phyloP scores from a whole-genome alignment of 2,888 invertebrate species.

The Ochlodes sylvanus region DNA sequence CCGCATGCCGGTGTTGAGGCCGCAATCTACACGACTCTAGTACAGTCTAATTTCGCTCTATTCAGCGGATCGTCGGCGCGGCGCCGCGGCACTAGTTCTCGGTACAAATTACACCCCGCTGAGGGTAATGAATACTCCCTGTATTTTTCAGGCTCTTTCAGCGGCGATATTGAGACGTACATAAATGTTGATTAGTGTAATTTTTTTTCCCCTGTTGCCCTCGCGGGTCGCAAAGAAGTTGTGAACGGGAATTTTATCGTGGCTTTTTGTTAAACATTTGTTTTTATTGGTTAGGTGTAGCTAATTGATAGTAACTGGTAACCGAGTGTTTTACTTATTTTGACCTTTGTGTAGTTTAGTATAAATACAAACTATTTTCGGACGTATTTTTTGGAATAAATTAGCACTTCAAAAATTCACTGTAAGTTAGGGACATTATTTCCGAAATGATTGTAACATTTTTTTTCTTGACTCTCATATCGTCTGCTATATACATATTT shows the following conservation, averaged over 20 bases:
- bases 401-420: too few species aligned
- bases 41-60: constrained; percentile 46
- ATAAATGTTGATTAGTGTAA: constrained; percentile 43
- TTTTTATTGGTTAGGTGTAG: too few species aligned
- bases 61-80: constrained; percentile 39
- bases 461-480: too few species aligned
- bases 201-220: constrained; percentile 31
- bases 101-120: constrained; percentile 44
- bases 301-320: too few species aligned
- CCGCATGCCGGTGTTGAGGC: not conserved
- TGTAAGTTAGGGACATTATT: too few species aligned
- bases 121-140: constrained; percentile 38
- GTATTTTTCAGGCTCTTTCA: constrained; percentile 43
- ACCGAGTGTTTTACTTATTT: too few species aligned
- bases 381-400: too few species aligned
- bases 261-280: not conserved
- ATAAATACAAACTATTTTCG: too few species aligned
- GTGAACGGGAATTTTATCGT: constrained; percentile 1
- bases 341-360: too few species aligned
- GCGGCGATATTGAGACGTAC: constrained; percentile 34
- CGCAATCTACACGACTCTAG: constrained; percentile 39
- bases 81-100: constrained; percentile 27
- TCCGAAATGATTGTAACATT: too few species aligned
- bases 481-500: too few species aligned
- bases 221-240: constrained; percentile 10